Percentiles rank a stretch among this genome's conserved stretches.
phyloP scores from a whole-genome alignment of 2,113 vertebrate genomes.

The Dinomys branickii region DNA sequence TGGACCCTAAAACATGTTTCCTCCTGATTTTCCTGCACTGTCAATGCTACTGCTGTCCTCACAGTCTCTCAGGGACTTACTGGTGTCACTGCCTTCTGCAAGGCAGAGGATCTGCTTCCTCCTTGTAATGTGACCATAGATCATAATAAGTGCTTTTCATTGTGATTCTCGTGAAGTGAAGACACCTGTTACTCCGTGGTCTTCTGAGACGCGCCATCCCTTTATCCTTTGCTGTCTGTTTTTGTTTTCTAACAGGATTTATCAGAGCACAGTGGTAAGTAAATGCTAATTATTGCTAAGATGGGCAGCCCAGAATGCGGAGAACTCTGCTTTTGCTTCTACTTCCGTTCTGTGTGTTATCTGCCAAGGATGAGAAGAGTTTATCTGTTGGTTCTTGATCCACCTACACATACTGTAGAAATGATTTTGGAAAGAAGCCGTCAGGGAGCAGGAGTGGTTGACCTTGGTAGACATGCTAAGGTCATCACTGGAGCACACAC shows the following conservation, averaged over 20 bases:
- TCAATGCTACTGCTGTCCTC: neutral
- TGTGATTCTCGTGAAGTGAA: neutral
- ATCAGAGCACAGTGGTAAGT: neutral
- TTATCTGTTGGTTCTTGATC: neutral
- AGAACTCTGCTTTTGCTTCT: neutral
- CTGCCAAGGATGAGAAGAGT: neutral
- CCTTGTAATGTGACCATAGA: neutral
- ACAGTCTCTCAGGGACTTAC: neutral
- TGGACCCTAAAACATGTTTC: neutral
- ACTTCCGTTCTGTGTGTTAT: neutral
- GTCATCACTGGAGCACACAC: neutral
- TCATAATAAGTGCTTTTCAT: neutral
- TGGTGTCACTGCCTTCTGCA: neutral
- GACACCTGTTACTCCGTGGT: neutral
- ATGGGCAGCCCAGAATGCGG: neutral
- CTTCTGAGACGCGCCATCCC: neutral
- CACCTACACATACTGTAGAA: neutral
- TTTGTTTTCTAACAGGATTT: neutral
- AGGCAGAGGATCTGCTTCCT: neutral
- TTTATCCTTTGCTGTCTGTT: neutral
- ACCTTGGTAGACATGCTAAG: neutral
- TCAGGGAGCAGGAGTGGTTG: neutral
- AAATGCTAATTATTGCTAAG: neutral
- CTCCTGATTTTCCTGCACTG: neutral
- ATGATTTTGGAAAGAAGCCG: neutral